phyloP scores from a whole-genome alignment of 2,888 invertebrate genomes.

The Tenodera sinensis region DNA sequence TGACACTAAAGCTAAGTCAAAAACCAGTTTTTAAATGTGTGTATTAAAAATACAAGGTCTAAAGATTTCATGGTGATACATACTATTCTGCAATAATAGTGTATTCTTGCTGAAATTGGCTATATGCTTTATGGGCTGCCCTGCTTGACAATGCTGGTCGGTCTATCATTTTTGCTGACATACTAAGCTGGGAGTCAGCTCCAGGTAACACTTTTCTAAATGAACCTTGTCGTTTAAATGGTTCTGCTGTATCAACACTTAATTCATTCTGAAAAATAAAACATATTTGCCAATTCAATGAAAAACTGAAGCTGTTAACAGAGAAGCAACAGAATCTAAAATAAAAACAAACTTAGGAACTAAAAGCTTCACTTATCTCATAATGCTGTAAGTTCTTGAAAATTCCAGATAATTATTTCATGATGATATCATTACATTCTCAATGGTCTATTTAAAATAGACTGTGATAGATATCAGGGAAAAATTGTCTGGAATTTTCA shows the following conservation, averaged over 20 bases:
- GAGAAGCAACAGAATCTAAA: no score
- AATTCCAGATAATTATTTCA: no score
- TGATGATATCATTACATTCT: background rate
- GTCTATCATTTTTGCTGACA: constrained; percentile 56
- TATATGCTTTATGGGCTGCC: constrained; percentile 60
- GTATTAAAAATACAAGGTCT: no score
- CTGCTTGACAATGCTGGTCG: constrained; percentile 45
- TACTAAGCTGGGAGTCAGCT: constrained; percentile 54
- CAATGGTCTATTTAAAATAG: no score
- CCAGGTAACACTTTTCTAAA: constrained; percentile 52
- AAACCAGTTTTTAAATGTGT: no score
- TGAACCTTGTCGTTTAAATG: constrained; percentile 53
- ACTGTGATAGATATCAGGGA: no score
- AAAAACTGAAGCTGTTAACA: no score
- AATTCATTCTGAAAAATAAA: constrained; percentile 36
- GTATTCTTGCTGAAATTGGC: constrained; percentile 81
- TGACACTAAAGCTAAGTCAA: no score
- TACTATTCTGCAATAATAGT: constrained; percentile 91
- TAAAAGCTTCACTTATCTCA: no score
- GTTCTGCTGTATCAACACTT: constrained; percentile 38
- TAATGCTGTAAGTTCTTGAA: no score
- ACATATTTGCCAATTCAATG: background rate
- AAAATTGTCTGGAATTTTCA: no score
- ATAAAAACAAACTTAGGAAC: no score
- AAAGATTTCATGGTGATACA: constrained; percentile 43